Conservation (phyloP, 2,797 vertebrate genomes). For the Falco novaeseelandiae region DNA sequence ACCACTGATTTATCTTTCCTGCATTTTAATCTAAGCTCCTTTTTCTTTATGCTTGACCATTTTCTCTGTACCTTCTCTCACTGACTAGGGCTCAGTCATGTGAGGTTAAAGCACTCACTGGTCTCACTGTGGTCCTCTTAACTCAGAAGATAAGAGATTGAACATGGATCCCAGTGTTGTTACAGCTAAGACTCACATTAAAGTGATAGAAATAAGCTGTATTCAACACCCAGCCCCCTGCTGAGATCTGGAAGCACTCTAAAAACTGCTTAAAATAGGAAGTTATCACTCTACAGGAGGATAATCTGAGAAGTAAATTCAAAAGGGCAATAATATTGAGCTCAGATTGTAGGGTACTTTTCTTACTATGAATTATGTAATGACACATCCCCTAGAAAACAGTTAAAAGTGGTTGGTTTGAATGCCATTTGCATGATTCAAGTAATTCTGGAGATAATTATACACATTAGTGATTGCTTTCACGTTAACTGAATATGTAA, state of each 20-base stretch:
- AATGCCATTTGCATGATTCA: background rate
- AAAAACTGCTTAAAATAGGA: background rate
- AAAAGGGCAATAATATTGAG: background rate
- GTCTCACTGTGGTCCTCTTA: background rate
- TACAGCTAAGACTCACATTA: background rate
- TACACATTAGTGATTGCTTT: slow-evolving; percentile 17
- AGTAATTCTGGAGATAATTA: slow-evolving; percentile 33
- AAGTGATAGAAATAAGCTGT: background rate
- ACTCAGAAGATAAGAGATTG: background rate
- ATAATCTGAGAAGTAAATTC: background rate
- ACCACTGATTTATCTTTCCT: background rate
- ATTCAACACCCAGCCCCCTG: background rate
- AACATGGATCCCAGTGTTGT: background rate
- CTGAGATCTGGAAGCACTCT: background rate
- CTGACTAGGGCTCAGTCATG: background rate
- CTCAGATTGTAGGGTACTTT: background rate
- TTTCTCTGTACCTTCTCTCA: background rate
- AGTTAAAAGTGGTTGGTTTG: background rate
- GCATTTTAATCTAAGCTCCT: background rate
- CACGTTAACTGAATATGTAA: background rate
- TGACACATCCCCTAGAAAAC: background rate
- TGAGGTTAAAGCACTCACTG: background rate
- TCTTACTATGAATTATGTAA: background rate
- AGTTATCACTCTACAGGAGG: background rate
- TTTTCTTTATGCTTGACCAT: background rate